phyloP scores from a whole-genome alignment of 1,140 invertebrate genomes.

The Monochamus saltuarius region DNA sequence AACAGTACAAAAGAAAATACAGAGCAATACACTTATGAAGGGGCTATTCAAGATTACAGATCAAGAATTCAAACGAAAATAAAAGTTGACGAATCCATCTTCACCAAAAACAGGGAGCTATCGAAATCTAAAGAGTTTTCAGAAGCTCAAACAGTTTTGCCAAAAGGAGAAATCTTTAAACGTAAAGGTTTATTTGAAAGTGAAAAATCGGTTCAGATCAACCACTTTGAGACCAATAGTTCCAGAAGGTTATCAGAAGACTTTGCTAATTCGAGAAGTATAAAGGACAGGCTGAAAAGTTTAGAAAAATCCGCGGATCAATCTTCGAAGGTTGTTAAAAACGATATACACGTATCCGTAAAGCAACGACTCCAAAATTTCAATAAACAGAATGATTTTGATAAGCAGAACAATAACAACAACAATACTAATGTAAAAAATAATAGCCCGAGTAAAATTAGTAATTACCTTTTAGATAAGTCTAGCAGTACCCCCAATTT shows the following conservation, averaged over 20 bases:
- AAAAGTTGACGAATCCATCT: slow-evolving; percentile 42
- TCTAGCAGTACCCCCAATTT: slow-evolving; percentile 29
- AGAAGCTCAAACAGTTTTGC: slow-evolving; percentile 56
- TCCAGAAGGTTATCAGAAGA: slow-evolving; percentile 59
- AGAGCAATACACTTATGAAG: slow-evolving; percentile 83
- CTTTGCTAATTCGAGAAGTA: slow-evolving; percentile 63
- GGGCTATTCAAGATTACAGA: slow-evolving; percentile 81
- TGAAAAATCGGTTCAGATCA: slow-evolving; percentile 51
- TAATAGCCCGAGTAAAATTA: slow-evolving; percentile 33
- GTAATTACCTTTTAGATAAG: slow-evolving; percentile 38
- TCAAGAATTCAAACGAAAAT: slow-evolving; percentile 65
- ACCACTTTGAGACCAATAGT: slow-evolving; percentile 44
- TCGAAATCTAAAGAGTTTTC: slow-evolving; percentile 53
- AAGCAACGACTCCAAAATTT: slow-evolving; percentile 43
- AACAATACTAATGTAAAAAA: slow-evolving; percentile 29
- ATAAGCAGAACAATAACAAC: slow-evolving; percentile 30
- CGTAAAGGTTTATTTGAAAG: slow-evolving; percentile 80
- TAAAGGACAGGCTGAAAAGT: slow-evolving; percentile 69
- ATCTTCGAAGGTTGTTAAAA: slow-evolving; percentile 34
- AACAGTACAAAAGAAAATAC: slow-evolving; percentile 59
- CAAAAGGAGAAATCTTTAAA: slow-evolving; percentile 80
- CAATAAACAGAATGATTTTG: slow-evolving; percentile 44
- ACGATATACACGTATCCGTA: slow-evolving; percentile 35
- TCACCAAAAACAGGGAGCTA: slow-evolving; percentile 44
- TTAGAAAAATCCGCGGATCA: slow-evolving; percentile 57